Evolutionary conservation across 1,140 invertebrate species (phyloP).

Genomic region (Lepidurus apus): DNA sequence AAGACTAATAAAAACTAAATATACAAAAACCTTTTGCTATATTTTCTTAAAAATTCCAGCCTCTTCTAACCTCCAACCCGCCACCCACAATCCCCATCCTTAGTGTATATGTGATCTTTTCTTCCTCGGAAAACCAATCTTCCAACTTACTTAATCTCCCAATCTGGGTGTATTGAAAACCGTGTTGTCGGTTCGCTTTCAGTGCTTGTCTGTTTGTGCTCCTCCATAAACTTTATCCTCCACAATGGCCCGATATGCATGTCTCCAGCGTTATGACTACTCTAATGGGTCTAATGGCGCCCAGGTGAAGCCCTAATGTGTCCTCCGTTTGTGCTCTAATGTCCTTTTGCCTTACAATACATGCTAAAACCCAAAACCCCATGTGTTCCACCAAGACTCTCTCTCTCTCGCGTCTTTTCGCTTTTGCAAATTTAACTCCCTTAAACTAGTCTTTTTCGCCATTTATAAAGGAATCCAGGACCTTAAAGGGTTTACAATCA

Average conservation of each 20-base stretch:
- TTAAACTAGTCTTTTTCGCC: background rate
- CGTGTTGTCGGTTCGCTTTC: slow-evolving; percentile 5
- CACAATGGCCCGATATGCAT: slow-evolving; percentile 14
- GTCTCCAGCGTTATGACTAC: slow-evolving; percentile 18
- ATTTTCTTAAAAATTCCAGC: background rate
- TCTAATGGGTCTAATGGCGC: slow-evolving; percentile 18
- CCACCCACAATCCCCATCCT: background rate
- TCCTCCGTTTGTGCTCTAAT: slow-evolving; percentile 11
- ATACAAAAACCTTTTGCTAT: background rate
- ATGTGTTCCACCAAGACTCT: background rate
- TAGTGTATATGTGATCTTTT: background rate
- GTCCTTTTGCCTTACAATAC: slow-evolving; percentile 10
- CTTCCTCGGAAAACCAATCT: background rate
- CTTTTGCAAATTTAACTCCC: background rate
- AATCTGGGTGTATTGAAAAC: background rate
- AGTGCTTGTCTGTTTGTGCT: background rate
- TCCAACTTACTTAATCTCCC: background rate
- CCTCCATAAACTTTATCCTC: slow-evolving; percentile 11
- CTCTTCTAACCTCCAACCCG: background rate
- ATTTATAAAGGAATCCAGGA: background rate
- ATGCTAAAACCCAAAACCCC: background rate
- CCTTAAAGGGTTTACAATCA: background rate
- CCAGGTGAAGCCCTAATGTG: slow-evolving; percentile 1
- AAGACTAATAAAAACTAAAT: background rate
- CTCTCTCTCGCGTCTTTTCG: background rate